phyloP scores from a whole-genome alignment of 2,797 vertebrate genomes.

The Petrocephalus sullivani region DNA sequence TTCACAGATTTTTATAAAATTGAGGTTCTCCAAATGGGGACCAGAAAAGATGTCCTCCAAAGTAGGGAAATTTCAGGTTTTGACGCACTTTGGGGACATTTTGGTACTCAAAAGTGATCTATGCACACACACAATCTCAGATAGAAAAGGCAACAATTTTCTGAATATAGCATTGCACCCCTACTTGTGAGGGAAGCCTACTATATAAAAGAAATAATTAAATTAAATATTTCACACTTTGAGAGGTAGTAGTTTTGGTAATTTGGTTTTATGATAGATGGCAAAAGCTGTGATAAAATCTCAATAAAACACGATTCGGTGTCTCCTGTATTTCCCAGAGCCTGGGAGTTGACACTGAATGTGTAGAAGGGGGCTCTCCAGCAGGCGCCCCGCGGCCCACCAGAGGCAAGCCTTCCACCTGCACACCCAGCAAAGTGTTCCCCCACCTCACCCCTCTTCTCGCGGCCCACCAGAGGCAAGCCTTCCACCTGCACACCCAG shows the following conservation, averaged over 20 bases:
- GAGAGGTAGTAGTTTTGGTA: background rate
- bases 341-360: background rate
- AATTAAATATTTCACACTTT: background rate
- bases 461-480: background rate
- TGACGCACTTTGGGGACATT: too few species aligned
- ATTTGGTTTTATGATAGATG: too few species aligned
- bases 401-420: background rate
- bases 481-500: background rate
- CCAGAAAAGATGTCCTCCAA: too few species aligned
- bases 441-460: background rate
- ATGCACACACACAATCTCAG: background rate
- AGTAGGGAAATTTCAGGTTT: too few species aligned
- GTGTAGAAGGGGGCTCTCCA: background rate
- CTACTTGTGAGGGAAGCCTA: background rate
- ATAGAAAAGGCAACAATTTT: background rate
- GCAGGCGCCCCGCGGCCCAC: background rate
- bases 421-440: background rate
- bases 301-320: background rate
- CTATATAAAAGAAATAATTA: background rate
- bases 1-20: too few species aligned
- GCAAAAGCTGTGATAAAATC: background rate
- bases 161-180: background rate
- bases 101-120: too few species aligned
- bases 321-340: background rate
- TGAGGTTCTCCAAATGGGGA: too few species aligned